Evolutionary conservation across 1,140 invertebrate species (phyloP), one percentile per base, ranked within the genome.

Genomic region (Sminthurinus signatus): DNA sequence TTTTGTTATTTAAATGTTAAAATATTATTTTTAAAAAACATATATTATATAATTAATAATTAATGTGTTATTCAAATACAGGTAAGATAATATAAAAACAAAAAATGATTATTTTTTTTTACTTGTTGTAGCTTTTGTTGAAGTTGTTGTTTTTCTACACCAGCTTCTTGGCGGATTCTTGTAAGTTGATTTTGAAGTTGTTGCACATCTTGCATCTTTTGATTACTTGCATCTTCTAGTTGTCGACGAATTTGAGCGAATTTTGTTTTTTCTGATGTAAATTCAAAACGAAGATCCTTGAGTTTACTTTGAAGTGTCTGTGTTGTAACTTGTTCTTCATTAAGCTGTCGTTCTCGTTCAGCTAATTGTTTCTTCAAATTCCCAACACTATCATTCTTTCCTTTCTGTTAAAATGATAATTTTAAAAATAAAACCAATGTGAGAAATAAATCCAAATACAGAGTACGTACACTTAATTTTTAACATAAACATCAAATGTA

Each of bases 341-440:
- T 74, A 1, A 91, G 75, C 5, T 82, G 80, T 69, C 87, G 86
- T 69, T 91, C 88, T 70, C 87, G 87, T 62, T 91, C 88, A 10
- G 86, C 85, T 2, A 94, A 77, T 75, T 93, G 90, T 68, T 90
- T 91, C 73, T 89, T 91, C 64, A 94, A 73, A 73, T 90, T 87
- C 56, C 88, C 85, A 28, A 91, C 81, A 0, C 88, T 88, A 76
- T 95, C 91, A 50, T 88, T 84, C 39, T 87, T 85, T n/a, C 86
- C 86, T 81, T 86, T 77, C 64, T 74, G 59, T 71, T 8, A 10
- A 23, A 60, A 62, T 60, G 15, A 29, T 39, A 21, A 42, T n/a
- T 39, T 39, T 8, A 39, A 39, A 39, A 15, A n/a, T 64, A 2
- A 12, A 62, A n/a, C n/a, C n/a, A n/a, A n/a, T n/a, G n/a, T n/a